Evolutionary conservation across 23 tunicate species (phyloP), one percentile per base, ranked within the genome.

Genomic region (Ascidia mentula): DNA sequence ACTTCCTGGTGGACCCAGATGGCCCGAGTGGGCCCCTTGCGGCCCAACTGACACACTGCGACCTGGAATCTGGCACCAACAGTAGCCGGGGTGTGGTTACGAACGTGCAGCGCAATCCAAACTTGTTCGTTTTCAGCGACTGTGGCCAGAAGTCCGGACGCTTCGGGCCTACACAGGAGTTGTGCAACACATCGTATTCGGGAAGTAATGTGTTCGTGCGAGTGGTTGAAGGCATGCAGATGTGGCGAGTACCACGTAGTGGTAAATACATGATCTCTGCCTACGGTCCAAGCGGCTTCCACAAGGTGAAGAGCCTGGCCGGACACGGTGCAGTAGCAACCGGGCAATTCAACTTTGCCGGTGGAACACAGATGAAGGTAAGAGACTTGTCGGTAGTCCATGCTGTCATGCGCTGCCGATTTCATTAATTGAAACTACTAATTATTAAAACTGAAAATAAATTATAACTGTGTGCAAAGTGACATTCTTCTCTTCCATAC

Each of bases 251-350:
- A 18, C 99, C 99, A 20, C 42, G 82, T 74, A 71, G 34, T 1
- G 99, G 99, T 30, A 36, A 76, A 31, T 96, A 96, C 74, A 74
- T 75, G 42, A 76, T 96, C 33, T 76, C 73, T 46, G 96, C 97
- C 9, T 45, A 61, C 13, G 99, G 86, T 9, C 99, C 99, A 6
- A 80, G 84, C 20, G 99, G 99, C 15, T 89, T 79, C 74, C 94
- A 88, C 38, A 32, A 36, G 9, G 26, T 46, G 22, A 74, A 74
- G 60, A 42, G 37, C 0, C 60, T 30, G 26, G 81, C 97, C 12
- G 99, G 96, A 18, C 65, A 88, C 0, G 99, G 99, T 1, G 99
- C 90, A 32, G 77, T 61, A 36, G 84, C 85, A 13, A 37, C 75
- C 0, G 99, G 82, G 1, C 88, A 84, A 72, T 91, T 96, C 69